A percentile compares a stretch with the other conserved stretches of the same genome.
These are phyloP conservation scores for Lycophotia porphyrea DNA, from an alignment of 2,888 invertebrate genomes.

Conservation along the genomic window DNA sequence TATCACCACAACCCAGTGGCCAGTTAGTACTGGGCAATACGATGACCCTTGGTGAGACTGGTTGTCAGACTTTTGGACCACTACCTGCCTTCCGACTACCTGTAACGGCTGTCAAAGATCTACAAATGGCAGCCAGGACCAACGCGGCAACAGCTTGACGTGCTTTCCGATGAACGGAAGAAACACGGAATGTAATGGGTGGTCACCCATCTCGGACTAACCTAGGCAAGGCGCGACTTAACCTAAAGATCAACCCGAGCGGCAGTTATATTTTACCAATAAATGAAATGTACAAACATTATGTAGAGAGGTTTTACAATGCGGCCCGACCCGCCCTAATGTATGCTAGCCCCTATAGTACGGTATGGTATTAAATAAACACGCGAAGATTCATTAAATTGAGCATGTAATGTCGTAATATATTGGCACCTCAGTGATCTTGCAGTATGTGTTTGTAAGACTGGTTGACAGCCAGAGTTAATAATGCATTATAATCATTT, in stretches of 20 bases:
- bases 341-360: not conserved
- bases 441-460: not conserved
- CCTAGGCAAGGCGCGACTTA: not conserved
- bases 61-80: not conserved
- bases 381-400: not conserved
- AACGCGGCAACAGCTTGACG: not conserved
- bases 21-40: not conserved
- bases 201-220: too few species aligned
- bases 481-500: too few species aligned
- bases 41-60: not conserved
- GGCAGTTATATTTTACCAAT: too few species aligned
- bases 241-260: not conserved
- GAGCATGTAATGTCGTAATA: not conserved
- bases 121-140: not conserved
- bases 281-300: not conserved
- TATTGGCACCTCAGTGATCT: not conserved
- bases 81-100: too few species aligned
- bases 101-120: not conserved
- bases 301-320: not conserved
- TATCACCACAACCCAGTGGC: not conserved
- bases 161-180: not conserved
- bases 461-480: too few species aligned
- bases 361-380: not conserved
- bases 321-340: not conserved
- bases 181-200: not conserved